phyloP scores from a whole-genome alignment of 2,113 vertebrate species.

The Centropus unirufus region DNA sequence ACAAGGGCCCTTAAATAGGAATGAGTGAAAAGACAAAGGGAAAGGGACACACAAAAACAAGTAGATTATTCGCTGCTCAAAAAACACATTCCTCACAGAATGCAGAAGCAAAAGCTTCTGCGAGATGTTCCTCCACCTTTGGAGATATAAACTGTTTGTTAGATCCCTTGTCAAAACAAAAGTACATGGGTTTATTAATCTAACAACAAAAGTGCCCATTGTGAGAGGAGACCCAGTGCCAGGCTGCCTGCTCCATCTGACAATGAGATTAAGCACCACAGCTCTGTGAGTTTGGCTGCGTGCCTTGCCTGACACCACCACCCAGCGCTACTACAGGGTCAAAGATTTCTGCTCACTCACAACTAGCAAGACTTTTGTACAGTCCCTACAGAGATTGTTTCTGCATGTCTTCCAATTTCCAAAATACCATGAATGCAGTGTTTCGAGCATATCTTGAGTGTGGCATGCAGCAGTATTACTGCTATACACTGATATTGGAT shows the following conservation, averaged over 20 bases:
- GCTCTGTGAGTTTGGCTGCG: background rate
- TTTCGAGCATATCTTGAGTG: background rate
- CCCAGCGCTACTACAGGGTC: background rate
- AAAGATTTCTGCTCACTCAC: background rate
- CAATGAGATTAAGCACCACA: slow-evolving; percentile 30
- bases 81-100: background rate
- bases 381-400: background rate
- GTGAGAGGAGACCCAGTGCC: slow-evolving; percentile 48
- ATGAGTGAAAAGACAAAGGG: background rate
- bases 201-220: slow-evolving; percentile 50
- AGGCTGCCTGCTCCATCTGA: slow-evolving; percentile 55
- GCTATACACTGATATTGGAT: fast-evolving
- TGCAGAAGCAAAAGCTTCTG: background rate
- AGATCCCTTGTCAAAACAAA: slow-evolving; percentile 64
- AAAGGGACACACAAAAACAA: background rate
- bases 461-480: background rate
- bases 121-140: slow-evolving; percentile 7
- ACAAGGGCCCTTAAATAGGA: background rate
- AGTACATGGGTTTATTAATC: slow-evolving; percentile 13
- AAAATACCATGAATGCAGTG: background rate
- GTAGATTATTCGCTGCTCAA: background rate
- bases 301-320: slow-evolving; percentile 52
- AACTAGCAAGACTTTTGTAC: background rate
- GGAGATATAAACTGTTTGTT: slow-evolving; percentile 47
- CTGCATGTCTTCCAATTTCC: background rate